Evolutionary conservation across 1,140 invertebrate species (phyloP).

Genomic region (Lepidurus apus): DNA sequence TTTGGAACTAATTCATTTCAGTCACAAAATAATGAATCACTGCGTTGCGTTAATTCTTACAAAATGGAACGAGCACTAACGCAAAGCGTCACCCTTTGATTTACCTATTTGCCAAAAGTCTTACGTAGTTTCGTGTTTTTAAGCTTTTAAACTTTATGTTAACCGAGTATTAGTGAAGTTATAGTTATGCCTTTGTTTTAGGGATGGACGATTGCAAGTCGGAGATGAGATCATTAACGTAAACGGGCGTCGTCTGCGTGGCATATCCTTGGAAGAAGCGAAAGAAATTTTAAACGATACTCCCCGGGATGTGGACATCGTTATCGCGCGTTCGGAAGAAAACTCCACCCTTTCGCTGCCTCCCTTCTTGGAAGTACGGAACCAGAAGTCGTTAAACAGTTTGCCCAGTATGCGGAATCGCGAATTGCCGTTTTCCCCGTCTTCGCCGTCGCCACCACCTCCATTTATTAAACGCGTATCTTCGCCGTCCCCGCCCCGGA

Average conservation of each 20-base stretch:
- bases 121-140: no score
- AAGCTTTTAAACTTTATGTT: no score
- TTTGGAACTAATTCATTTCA: no score
- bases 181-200: constrained; percentile 39
- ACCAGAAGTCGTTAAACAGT: background rate
- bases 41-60: no score
- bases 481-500: background rate
- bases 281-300: constrained; percentile 57
- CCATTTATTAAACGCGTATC: constrained; percentile 2
- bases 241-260: constrained; percentile 70
- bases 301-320: constrained; percentile 65
- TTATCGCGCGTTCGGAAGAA: constrained; percentile 48
- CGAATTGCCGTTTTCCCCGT: background rate
- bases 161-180: background rate
- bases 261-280: constrained; percentile 68
- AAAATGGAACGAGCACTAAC: no score
- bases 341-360: constrained; percentile 26
- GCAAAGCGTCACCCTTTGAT: background rate
- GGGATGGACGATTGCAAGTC: constrained; percentile 69
- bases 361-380: constrained; percentile 2
- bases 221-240: constrained; percentile 83
- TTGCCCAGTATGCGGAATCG: background rate
- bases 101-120: background rate
- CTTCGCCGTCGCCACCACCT: constrained; percentile 2
- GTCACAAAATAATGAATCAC: no score